Conservation (phyloP, 2,888 invertebrate species). For the Ptilodon capucinus region DNA sequence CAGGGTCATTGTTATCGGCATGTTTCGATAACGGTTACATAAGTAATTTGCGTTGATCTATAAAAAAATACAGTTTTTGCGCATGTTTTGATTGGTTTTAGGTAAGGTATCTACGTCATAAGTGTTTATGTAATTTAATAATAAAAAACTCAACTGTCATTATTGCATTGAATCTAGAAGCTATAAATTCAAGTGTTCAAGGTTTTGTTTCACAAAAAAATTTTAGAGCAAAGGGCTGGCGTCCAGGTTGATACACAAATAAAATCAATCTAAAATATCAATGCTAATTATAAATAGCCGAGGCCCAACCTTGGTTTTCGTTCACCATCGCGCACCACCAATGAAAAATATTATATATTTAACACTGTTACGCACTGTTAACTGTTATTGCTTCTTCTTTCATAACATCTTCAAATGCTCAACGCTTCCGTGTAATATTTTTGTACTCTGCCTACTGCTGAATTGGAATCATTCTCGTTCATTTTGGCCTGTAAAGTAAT, state of each 20-base stretch:
- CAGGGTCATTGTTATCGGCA: not conserved
- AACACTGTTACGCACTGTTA: slow-evolving; percentile 11
- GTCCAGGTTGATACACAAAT: not conserved
- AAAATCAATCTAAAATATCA: slow-evolving; percentile 7
- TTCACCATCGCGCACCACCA: not conserved
- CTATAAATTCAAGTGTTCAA: not conserved
- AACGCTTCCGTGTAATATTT: not conserved
- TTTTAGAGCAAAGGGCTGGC: no score
- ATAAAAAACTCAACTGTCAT: not conserved
- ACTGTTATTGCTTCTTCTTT: not conserved
- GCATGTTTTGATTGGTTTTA: not conserved
- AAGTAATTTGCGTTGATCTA: not conserved
- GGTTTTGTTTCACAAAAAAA: no score
- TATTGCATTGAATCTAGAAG: not conserved
- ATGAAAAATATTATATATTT: slow-evolving; percentile 22
- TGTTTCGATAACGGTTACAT: not conserved
- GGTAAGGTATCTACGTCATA: not conserved
- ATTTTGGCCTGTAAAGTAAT: no score
- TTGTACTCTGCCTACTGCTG: not conserved
- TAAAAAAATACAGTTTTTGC: not conserved
- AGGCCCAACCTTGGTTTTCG: not conserved
- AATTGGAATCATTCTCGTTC: no score
- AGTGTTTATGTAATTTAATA: not conserved
- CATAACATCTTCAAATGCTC: not conserved
- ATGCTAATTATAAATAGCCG: slow-evolving; percentile 20